phyloP scores from a whole-genome alignment of 2,113 vertebrate species.

The Reinhardtius hippoglossoides region DNA sequence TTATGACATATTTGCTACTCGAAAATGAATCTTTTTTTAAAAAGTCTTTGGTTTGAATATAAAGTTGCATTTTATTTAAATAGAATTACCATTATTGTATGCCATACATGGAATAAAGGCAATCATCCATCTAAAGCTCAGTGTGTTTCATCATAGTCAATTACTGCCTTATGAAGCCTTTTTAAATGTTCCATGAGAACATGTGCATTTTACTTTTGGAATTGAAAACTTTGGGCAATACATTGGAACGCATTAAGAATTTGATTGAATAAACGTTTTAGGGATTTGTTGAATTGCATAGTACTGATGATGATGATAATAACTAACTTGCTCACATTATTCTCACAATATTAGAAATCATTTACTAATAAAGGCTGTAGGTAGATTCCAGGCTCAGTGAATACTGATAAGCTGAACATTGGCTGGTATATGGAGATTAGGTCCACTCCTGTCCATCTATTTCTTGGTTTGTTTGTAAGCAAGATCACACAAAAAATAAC shows the following conservation, averaged over 20 bases:
- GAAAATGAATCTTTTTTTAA: constrained; percentile 19
- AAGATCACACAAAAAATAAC: too few relatives aligned
- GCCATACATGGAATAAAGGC: constrained; percentile 62
- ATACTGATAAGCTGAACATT: too few relatives aligned
- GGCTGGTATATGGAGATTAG: too few relatives aligned
- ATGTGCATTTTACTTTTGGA: neutral
- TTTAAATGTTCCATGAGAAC: neutral
- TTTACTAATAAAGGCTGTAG: too few relatives aligned
- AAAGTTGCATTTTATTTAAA: constrained; percentile 63
- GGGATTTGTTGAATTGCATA: neutral
- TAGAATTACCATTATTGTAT: constrained; percentile 50
- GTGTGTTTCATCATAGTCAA: neutral
- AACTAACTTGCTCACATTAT: neutral
- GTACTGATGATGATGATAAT: neutral
- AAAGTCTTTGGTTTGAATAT: constrained; percentile 35
- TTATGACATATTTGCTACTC: constrained; percentile 38
- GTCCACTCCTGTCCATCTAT: too few relatives aligned
- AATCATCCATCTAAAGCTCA: constrained; percentile 14
- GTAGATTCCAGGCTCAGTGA: too few relatives aligned
- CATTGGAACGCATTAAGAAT: too few relatives aligned
- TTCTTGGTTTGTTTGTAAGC: too few relatives aligned
- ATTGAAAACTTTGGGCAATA: neutral
- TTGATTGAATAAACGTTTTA: too few relatives aligned
- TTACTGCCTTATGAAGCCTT: neutral
- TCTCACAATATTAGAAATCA: neutral